Evolutionary conservation across 2,797 vertebrate genomes (phyloP).

Genomic region (Enteromius radiatus): DNA sequence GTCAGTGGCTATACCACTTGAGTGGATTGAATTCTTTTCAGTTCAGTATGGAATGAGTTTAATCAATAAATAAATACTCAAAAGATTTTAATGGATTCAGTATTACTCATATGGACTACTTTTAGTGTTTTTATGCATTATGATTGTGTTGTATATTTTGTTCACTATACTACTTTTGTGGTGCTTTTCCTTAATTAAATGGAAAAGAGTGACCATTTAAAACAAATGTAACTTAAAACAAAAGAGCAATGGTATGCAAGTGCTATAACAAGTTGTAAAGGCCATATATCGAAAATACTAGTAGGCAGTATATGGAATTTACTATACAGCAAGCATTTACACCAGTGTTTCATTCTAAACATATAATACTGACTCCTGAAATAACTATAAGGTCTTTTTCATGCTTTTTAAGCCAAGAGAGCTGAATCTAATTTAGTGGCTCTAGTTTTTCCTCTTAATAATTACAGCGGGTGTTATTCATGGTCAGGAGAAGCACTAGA

Average conservation of each 20-base stretch:
- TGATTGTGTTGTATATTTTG: too few relatives aligned
- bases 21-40: too few relatives aligned
- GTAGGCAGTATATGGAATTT: background rate
- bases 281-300: background rate
- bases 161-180: too few relatives aligned
- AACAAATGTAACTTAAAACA: too few relatives aligned
- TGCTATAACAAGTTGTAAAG: too few relatives aligned
- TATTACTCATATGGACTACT: too few relatives aligned
- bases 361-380: background rate
- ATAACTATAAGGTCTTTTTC: background rate
- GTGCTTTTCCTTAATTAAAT: background rate
- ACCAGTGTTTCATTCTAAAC: background rate
- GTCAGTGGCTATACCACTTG: background rate
- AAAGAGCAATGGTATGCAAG: too few relatives aligned
- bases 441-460: conserved; percentile 4
- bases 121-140: too few relatives aligned
- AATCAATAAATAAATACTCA: too few relatives aligned
- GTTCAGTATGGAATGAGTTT: too few relatives aligned
- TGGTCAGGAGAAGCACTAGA: conserved; percentile 5
- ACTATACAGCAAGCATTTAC: background rate
- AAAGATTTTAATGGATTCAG: too few relatives aligned
- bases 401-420: background rate
- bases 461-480: background rate
- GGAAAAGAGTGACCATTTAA: background rate
- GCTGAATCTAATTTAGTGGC: background rate